Percentiles rank a stretch among this genome's conserved stretches.
Conservation (phyloP, 2,113 vertebrate genomes). For the Riparia riparia region DNA sequence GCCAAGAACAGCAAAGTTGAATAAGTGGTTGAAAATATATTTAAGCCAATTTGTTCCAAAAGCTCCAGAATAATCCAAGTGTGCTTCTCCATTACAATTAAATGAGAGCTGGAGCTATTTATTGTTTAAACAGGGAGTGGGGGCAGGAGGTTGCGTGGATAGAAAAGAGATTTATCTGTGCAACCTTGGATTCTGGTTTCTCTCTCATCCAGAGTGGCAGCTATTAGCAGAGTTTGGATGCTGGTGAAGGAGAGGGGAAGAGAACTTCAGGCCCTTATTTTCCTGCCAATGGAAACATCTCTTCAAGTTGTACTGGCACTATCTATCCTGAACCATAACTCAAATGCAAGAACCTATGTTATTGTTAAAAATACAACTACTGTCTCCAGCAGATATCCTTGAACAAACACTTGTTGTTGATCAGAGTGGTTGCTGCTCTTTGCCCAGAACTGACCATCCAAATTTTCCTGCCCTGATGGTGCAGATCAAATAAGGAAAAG, state of each 20-base stretch:
- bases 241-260: background rate
- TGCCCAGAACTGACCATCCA: background rate
- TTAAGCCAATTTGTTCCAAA: background rate
- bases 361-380: background rate
- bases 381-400: background rate
- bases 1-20: background rate
- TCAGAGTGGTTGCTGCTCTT: background rate
- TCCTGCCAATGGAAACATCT: background rate
- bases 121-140: background rate
- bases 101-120: background rate
- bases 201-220: background rate
- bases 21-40: background rate
- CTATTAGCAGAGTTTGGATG: background rate
- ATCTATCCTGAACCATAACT: background rate
- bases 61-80: background rate
- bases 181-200: background rate
- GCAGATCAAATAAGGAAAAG: background rate
- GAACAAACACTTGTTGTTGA: background rate
- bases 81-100: background rate
- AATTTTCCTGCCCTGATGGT: background rate
- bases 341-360: background rate
- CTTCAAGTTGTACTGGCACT: background rate
- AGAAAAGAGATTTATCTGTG: background rate
- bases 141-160: too few species aligned
- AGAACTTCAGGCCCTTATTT: background rate